Conservation (phyloP, 2,888 invertebrate genomes). For the Dermolepida albohirtum region DNA sequence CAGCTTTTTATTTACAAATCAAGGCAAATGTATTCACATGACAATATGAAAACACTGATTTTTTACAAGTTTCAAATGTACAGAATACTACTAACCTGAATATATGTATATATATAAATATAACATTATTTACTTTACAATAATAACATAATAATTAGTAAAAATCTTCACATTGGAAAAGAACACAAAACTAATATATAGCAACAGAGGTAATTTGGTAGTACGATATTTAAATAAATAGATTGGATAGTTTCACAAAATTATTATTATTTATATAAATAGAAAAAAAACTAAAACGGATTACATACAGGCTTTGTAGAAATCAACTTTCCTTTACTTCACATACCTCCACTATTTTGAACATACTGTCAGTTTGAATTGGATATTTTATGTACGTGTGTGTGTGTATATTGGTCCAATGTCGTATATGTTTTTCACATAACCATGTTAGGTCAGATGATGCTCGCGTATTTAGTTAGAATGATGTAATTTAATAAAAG, state of each 20-base stretch:
- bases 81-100: conserved; percentile 48
- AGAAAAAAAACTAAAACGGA: conserved; percentile 8
- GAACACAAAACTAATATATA: conserved; percentile 27
- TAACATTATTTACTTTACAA: conserved; percentile 48
- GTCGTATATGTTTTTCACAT: conserved; percentile 14
- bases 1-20: conserved; percentile 62
- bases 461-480: conserved; percentile 6
- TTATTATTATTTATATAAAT: conserved; percentile 7
- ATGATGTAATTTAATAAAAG: conserved; percentile 9
- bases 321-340: conserved; percentile 5
- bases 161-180: conserved; percentile 42
- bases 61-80: conserved; percentile 57
- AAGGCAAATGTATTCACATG: conserved; percentile 61
- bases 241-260: conserved; percentile 23
- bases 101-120: conserved; percentile 25
- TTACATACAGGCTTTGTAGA: conserved; percentile 18
- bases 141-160: conserved; percentile 53
- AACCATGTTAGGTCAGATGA: conserved; percentile 1
- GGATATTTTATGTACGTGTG: neutral
- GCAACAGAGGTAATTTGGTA: conserved; percentile 34
- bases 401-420: conserved; percentile 23
- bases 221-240: conserved; percentile 19
- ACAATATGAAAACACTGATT: conserved; percentile 57
- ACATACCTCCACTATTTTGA: conserved; percentile 18
- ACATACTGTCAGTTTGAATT: neutral